Evolutionary conservation across 1,140 invertebrate species (phyloP), one percentile per base, ranked within the genome.

Genomic region (Drosophila sp.): DNA sequence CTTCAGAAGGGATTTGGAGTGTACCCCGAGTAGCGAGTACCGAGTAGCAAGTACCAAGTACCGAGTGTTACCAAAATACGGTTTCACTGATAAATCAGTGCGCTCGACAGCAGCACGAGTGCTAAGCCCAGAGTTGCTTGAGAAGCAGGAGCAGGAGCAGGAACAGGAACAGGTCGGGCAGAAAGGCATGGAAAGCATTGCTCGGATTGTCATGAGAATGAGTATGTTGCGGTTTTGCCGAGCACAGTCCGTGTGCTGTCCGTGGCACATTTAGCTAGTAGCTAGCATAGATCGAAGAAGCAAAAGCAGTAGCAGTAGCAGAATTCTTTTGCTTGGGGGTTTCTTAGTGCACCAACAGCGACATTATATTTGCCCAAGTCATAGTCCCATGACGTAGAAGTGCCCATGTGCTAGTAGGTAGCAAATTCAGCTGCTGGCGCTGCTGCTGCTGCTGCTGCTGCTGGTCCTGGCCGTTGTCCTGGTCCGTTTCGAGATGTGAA

Each of bases 51-150:
- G 41, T 21, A 43, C 40, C 40, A 1, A 4, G 40, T 16, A 53
- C 13, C 50, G 46, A 66, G 62, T 72, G 63, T 59, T 72, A 72
- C 70, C 63, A 57, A 73, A 76, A 73, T 73, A 66, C 70, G 38
- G 45, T 40, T 73, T 62, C 57, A 66, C 70, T 73, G 74, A 67
- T 76, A 76, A 76, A 76, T 76, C 74, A 76, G 74, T 73, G 74
- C 34, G 57, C 62, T 61, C 70, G 74, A 76, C 74, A 76, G 74
- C 69, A 73, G 74, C 70, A 76, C 62, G 57, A 76, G 74, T 76
- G 74, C 70, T 67, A 73, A 73, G 74, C 56, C 43, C 53, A 59
- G 58, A 11, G 14, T 34, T 64, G 48, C 32, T 34, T 34, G 34
- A 36, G 53, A n/a, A 40, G 36, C 21, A 40, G 66, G 11, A 27